Percentiles rank a stretch among this genome's conserved stretches.
Conservation (phyloP, 2,797 vertebrate species). For the Takifugu rubripes region DNA sequence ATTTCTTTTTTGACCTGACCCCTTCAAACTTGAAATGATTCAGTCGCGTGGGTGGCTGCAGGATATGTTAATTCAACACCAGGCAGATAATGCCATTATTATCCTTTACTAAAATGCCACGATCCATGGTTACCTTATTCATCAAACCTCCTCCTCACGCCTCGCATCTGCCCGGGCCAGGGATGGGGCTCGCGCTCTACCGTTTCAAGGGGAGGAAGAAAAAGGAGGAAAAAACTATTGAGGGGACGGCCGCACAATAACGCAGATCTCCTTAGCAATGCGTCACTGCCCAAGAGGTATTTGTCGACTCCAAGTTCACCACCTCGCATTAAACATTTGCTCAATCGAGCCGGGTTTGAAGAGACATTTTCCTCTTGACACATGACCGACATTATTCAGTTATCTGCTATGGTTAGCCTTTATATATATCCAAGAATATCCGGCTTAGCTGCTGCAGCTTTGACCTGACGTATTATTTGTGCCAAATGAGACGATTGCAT, state of each 20-base stretch:
- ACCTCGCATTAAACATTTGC: slow-evolving; percentile 66
- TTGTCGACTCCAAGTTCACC: slow-evolving; percentile 66
- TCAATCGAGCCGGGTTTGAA: slow-evolving; percentile 43
- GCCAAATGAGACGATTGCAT: slow-evolving; percentile 46
- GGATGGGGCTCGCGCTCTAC: slow-evolving; percentile 47
- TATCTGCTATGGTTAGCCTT: neutral
- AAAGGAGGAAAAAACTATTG: slow-evolving; percentile 38
- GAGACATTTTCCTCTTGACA: neutral
- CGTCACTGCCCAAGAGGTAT: slow-evolving; percentile 65
- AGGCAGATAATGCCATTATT: slow-evolving; percentile 69
- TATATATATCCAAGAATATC: neutral
- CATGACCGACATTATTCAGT: neutral
- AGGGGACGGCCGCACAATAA: slow-evolving; percentile 66
- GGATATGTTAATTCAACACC: slow-evolving; percentile 64
- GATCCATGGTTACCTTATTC: slow-evolving; percentile 67
- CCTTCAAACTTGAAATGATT: slow-evolving; percentile 52
- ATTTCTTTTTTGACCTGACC: slow-evolving; percentile 56
- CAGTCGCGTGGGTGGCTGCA: slow-evolving; percentile 67
- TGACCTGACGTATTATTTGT: slow-evolving; percentile 35
- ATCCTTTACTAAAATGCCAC: slow-evolving; percentile 54
- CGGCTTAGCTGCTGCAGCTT: slow-evolving; percentile 19
- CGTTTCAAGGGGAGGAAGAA: slow-evolving; percentile 26
- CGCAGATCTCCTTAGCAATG: slow-evolving; percentile 59
- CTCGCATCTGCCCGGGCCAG: slow-evolving; percentile 57
- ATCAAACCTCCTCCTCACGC: slow-evolving; percentile 58